phyloP scores from a whole-genome alignment of 2,888 invertebrate genomes.

The Leptinotarsa rubiginosa region DNA sequence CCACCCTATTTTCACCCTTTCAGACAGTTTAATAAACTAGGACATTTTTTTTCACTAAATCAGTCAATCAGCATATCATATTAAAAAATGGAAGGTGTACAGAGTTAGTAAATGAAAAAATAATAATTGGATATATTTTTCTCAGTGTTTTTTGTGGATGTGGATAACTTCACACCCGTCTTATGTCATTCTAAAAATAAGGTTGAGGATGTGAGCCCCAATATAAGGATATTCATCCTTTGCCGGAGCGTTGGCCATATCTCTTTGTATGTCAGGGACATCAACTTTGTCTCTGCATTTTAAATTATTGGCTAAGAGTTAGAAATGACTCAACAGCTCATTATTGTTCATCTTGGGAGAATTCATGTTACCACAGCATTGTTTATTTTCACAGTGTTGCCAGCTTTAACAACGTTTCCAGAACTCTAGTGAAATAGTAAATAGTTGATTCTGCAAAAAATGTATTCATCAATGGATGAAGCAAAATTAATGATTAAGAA shows the following conservation, averaged over 20 bases:
- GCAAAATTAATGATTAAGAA: background rate
- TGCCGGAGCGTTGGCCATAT: background rate
- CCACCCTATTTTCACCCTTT: too few species aligned
- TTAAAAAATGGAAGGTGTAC: too few species aligned
- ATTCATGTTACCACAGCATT: conserved; percentile 18
- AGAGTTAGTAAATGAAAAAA: too few species aligned
- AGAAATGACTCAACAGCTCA: conserved; percentile 21
- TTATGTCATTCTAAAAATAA: too few species aligned
- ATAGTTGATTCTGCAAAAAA: too few species aligned
- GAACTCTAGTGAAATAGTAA: background rate
- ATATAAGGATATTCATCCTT: background rate
- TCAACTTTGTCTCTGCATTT: conserved; percentile 25
- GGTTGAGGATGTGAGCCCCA: background rate
- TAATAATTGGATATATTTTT: too few species aligned
- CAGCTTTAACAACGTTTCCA: background rate
- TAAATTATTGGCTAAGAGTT: conserved; percentile 15
- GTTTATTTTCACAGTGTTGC: conserved; percentile 14
- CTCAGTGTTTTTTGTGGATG: too few species aligned
- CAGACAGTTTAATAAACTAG: too few species aligned
- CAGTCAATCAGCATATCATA: too few species aligned
- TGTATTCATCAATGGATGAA: background rate
- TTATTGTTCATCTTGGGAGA: conserved; percentile 27
- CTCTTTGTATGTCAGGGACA: conserved; percentile 26
- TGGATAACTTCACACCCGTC: too few species aligned
- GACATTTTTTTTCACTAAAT: too few species aligned